These are phyloP conservation scores for Aegithalos caudatus DNA, from an alignment of 2,113 vertebrate genomes.

Conservation along the genomic window DNA sequence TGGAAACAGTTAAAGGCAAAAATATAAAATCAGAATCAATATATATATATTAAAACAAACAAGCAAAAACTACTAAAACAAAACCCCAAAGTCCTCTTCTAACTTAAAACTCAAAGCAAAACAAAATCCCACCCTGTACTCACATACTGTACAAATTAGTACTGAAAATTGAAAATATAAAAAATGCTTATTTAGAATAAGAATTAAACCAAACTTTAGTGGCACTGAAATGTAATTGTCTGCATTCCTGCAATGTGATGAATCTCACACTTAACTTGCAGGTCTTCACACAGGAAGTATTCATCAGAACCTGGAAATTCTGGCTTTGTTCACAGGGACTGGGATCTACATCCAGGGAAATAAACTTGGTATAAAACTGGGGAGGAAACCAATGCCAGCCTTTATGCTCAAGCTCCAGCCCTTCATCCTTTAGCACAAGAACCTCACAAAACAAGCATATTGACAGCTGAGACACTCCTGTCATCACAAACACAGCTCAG, in stretches of 20 bases:
- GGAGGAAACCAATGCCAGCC: neutral
- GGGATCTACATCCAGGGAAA: neutral
- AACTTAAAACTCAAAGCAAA: neutral
- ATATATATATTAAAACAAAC: neutral
- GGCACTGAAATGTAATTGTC: neutral
- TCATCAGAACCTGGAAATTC: neutral
- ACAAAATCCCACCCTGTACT: neutral
- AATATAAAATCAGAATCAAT: neutral
- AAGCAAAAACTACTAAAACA: neutral
- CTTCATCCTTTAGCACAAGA: neutral
- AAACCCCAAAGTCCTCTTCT: fast-evolving
- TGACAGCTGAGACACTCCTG: neutral
- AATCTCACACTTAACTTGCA: neutral
- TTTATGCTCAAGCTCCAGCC: neutral
- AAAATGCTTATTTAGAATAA: neutral
- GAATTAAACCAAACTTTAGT: neutral
- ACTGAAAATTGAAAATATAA: neutral
- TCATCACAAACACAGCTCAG: neutral
- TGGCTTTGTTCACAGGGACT: neutral
- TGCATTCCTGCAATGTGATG: neutral
- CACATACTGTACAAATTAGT: neutral
- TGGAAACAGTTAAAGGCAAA: neutral
- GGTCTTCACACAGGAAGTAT: neutral
- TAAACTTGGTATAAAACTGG: neutral
- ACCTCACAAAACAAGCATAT: neutral